These are phyloP conservation scores for Neostethus bicornis DNA, from an alignment of 2,797 vertebrate species.

Conservation along the genomic window DNA sequence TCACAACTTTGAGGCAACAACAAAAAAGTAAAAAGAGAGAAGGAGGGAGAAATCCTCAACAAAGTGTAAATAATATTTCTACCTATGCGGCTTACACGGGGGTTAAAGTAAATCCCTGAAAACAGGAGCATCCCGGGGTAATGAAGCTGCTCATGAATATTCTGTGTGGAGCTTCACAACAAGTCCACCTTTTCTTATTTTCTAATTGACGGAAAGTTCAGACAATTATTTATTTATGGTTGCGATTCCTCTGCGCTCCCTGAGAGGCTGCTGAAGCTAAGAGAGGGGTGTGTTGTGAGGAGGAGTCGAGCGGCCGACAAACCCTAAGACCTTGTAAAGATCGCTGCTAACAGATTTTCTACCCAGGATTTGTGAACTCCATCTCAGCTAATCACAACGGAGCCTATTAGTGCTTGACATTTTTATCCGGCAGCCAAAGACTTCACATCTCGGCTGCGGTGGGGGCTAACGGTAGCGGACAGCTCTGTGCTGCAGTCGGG, in stretches of 20 bases:
- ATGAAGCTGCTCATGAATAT: constrained; percentile 72
- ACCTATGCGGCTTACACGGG: constrained; percentile 41
- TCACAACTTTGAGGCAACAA: constrained; percentile 53
- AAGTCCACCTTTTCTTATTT: constrained; percentile 63
- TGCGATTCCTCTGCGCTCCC: constrained; percentile 41
- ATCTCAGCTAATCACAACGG: constrained; percentile 82
- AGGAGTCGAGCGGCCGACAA: constrained; percentile 41
- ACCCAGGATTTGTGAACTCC: constrained; percentile 77
- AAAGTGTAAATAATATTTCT: constrained; percentile 54
- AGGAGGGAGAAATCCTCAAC: constrained; percentile 32
- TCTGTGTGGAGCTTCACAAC: constrained; percentile 46
- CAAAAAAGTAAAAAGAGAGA: constrained; percentile 27
- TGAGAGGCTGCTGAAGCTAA: constrained; percentile 38
- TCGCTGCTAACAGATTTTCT: constrained; percentile 78
- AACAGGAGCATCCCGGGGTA: constrained; percentile 59
- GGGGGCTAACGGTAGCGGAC: constrained; percentile 68
- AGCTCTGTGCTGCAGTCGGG: constrained; percentile 48
- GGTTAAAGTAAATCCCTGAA: constrained; percentile 56
- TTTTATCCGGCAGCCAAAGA: constrained; percentile 81
- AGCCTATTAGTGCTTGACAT: constrained; percentile 84
- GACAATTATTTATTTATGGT: constrained; percentile 78
- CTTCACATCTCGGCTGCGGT: constrained; percentile 63
- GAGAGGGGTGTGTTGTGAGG: constrained; percentile 26
- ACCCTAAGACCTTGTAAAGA: constrained; percentile 81
- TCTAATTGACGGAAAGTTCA: constrained; percentile 77